phyloP scores from a whole-genome alignment of 2,797 vertebrate species.

The Aratinga solstitialis region DNA sequence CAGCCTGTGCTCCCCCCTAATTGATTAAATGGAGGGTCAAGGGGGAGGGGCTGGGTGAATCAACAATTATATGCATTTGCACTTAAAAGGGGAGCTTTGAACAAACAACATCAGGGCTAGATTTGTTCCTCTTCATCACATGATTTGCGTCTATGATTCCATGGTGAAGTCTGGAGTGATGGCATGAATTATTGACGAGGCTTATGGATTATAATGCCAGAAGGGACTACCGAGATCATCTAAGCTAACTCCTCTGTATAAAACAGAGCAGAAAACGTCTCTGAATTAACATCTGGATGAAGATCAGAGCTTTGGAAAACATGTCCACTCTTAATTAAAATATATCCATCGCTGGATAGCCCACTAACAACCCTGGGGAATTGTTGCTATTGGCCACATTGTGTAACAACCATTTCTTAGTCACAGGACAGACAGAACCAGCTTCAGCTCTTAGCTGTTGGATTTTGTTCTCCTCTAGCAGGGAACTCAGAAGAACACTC shows the following conservation, averaged over 20 bases:
- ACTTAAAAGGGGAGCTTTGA: not conserved
- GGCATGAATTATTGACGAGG: not conserved
- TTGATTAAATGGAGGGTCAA: not conserved
- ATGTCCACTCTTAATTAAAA: not conserved
- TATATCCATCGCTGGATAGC: not conserved
- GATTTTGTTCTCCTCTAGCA: not conserved
- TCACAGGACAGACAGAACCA: not conserved
- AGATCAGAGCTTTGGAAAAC: conserved; percentile 12
- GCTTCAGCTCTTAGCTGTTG: not conserved
- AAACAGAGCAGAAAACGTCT: not conserved
- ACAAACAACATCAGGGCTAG: not conserved
- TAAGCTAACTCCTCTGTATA: not conserved
- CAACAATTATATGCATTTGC: not conserved
- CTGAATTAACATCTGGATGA: conserved; percentile 21
- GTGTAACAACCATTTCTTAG: not conserved
- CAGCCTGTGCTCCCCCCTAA: not conserved
- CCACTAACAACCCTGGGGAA: not conserved
- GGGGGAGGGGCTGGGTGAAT: not conserved
- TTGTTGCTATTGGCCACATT: not conserved
- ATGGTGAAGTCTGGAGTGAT: not conserved
- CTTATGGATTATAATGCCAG: not conserved
- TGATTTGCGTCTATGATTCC: not conserved
- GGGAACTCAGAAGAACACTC: not conserved
- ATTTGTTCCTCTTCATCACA: not conserved
- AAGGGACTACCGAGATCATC: not conserved